These are phyloP conservation scores for Ormyrus thymus DNA, from an alignment of 2,888 invertebrate genomes.

Conservation along the genomic window DNA sequence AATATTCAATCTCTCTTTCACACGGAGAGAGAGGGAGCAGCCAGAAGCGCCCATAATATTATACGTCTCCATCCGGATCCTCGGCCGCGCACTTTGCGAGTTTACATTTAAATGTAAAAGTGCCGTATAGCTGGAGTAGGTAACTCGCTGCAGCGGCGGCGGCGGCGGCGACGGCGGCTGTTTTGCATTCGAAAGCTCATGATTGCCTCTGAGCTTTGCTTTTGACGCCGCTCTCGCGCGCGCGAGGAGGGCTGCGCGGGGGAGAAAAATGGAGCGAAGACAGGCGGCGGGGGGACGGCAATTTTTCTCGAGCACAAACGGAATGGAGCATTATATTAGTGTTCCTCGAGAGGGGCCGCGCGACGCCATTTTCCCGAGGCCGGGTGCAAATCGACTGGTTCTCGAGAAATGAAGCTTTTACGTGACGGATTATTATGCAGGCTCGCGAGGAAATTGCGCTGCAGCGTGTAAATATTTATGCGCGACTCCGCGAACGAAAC, in stretches of 20 bases:
- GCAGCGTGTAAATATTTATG: slow-evolving; percentile 46
- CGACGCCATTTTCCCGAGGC: background rate
- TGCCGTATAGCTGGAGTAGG: slow-evolving; percentile 58
- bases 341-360: background rate
- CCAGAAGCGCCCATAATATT: slow-evolving; percentile 46
- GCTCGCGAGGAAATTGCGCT: slow-evolving; percentile 26
- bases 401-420: slow-evolving; percentile 37
- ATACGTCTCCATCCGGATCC: slow-evolving; percentile 57
- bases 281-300: no score
- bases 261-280: background rate
- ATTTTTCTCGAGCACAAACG: slow-evolving; percentile 6
- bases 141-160: slow-evolving; percentile 21
- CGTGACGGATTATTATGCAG: slow-evolving; percentile 33
- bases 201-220: slow-evolving; percentile 76
- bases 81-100: slow-evolving; percentile 70
- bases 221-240: slow-evolving; percentile 66
- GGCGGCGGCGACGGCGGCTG: slow-evolving; percentile 65
- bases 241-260: background rate
- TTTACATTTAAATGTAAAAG: slow-evolving; percentile 76
- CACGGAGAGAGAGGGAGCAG: no score
- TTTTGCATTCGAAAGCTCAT: slow-evolving; percentile 76
- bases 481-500: slow-evolving; percentile 13
- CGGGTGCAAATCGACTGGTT: slow-evolving; percentile 2
- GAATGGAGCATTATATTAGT: slow-evolving; percentile 6
- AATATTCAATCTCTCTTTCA: slow-evolving; percentile 51